phyloP scores from a whole-genome alignment of 2,888 invertebrate species.

The Polyommatus iphigenia region DNA sequence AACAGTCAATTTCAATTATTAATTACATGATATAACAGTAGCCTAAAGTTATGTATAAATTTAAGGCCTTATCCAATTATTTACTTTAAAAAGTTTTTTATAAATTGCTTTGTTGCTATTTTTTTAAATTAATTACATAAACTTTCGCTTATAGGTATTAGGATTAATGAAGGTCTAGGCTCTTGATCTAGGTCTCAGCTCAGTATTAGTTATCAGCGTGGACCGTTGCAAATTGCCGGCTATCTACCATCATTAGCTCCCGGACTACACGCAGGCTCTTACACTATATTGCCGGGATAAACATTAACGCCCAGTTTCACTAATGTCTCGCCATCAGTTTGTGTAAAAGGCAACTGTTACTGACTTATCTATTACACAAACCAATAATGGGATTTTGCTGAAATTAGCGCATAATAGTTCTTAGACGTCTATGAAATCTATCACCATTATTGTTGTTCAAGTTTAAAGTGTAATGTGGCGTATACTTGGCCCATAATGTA shows the following conservation, averaged over 20 bases:
- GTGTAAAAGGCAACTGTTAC: not conserved
- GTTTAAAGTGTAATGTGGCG: no score
- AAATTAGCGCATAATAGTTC: no score
- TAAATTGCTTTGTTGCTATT: no score
- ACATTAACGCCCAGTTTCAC: slow-evolving; percentile 17
- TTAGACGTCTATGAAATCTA: no score
- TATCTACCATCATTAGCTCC: slow-evolving; percentile 13
- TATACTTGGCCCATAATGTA: no score
- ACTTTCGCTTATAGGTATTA: not conserved
- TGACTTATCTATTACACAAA: not conserved
- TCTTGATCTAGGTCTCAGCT: slow-evolving; percentile 17
- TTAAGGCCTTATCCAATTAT: no score
- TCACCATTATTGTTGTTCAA: no score
- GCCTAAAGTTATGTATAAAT: no score
- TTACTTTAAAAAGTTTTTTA: no score
- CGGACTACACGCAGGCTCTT: not conserved
- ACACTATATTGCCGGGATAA: slow-evolving; percentile 17
- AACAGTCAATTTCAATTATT: no score
- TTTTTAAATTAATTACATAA: not conserved
- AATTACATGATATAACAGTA: no score
- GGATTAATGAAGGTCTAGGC: slow-evolving; percentile 10
- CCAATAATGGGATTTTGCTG: no score
- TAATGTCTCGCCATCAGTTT: not conserved
- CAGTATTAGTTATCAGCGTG: not conserved
- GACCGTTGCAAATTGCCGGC: slow-evolving; percentile 9